Conservation (phyloP, 1,140 invertebrate species). For the Vanessa tameamea region DNA sequence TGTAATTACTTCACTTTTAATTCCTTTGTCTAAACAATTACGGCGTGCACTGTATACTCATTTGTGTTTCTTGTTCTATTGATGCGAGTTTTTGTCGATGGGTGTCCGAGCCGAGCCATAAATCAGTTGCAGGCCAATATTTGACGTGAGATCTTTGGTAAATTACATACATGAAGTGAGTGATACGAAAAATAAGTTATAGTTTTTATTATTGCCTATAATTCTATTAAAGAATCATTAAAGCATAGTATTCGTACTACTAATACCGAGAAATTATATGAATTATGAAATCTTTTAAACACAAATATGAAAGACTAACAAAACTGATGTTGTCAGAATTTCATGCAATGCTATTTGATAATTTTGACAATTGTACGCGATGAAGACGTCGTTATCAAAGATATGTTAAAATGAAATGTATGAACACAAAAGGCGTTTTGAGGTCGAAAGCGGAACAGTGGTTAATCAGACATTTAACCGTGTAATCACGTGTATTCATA, state of each 20-base stretch:
- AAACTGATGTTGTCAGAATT: background rate
- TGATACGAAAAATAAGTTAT: no score
- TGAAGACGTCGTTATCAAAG: conserved; percentile 4
- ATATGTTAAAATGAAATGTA: conserved; percentile 12
- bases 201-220: no score
- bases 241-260: background rate
- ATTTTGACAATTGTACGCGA: conserved; percentile 17
- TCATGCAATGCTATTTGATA: conserved; percentile 3
- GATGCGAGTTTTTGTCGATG: conserved; percentile 69
- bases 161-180: background rate
- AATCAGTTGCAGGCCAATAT: conserved; percentile 60
- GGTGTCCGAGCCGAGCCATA: conserved; percentile 74
- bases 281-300: background rate
- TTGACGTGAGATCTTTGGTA: conserved; percentile 23
- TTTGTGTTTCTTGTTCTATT: conserved; percentile 76
- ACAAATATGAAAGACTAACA: background rate
- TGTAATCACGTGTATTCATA: conserved; percentile 53
- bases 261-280: background rate
- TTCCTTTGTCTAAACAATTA: conserved; percentile 77
- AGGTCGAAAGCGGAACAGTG: conserved; percentile 15
- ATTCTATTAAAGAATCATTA: background rate
- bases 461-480: conserved; percentile 29
- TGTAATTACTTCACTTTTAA: conserved; percentile 38
- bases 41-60: conserved; percentile 71
- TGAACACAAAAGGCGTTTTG: conserved; percentile 3